Conservation (phyloP, 2,113 vertebrate genomes). For the Symphodus melops region DNA sequence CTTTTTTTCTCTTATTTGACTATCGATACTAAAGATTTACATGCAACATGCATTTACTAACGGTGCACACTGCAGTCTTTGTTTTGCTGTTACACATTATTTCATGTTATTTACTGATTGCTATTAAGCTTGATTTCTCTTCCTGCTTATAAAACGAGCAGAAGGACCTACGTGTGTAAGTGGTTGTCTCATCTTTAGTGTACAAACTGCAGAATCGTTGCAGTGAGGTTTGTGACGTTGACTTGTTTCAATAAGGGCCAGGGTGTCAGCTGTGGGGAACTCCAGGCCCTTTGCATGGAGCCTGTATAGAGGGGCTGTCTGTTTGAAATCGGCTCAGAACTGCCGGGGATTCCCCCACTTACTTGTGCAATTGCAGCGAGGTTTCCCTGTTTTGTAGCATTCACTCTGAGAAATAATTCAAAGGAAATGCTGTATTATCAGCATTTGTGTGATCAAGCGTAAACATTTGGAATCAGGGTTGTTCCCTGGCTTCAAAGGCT, state of each 20-base stretch:
- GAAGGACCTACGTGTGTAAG: background rate
- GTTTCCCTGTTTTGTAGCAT: constrained; percentile 51
- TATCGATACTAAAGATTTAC: constrained; percentile 36
- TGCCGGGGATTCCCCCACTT: constrained; percentile 72
- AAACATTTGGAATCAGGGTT: constrained; percentile 54
- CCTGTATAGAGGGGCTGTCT: constrained; percentile 3
- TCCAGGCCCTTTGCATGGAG: constrained; percentile 77
- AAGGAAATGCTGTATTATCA: constrained; percentile 54
- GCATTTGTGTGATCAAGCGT: constrained; percentile 5
- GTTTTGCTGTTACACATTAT: constrained; percentile 28
- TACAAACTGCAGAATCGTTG: background rate
- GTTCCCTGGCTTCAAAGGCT: constrained; percentile 50
- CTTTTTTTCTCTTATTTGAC: constrained; percentile 19
- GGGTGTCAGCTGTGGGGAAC: constrained; percentile 60
- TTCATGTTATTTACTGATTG: constrained; percentile 3
- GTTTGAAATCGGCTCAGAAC: constrained; percentile 23
- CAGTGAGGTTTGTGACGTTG: constrained; percentile 15
- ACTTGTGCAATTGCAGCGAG: constrained; percentile 8
- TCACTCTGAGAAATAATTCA: constrained; percentile 54
- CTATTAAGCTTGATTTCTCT: background rate
- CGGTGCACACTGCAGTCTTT: constrained; percentile 38
- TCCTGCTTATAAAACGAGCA: constrained; percentile 12
- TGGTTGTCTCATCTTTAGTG: background rate
- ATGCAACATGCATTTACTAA: constrained; percentile 26
- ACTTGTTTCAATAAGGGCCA: constrained; percentile 11